Percentiles rank a stretch among this genome's conserved stretches.
These are phyloP conservation scores for Lacerta viridis DNA, from an alignment of 2,797 vertebrate species.

Conservation along the genomic window DNA sequence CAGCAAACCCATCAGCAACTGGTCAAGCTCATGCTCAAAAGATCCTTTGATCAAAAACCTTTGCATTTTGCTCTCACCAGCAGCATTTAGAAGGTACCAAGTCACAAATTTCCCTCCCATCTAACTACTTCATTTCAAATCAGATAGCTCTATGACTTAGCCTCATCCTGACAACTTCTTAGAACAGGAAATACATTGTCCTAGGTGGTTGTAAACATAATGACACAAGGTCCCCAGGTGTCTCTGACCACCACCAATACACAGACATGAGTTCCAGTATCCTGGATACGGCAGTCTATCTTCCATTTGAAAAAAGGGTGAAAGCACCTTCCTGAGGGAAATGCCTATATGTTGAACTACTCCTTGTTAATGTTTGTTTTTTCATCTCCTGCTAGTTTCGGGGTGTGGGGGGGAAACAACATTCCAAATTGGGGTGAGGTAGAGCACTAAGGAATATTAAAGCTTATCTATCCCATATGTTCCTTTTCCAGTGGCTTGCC, in stretches of 20 bases:
- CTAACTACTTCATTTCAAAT: slow-evolving; percentile 51
- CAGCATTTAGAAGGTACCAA: slow-evolving; percentile 55
- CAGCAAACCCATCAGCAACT: slow-evolving; percentile 57
- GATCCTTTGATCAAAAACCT: slow-evolving; percentile 63
- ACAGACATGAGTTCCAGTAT: slow-evolving; percentile 13
- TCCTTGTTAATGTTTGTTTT: not conserved
- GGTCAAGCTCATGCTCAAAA: slow-evolving; percentile 63
- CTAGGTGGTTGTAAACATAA: slow-evolving; percentile 22
- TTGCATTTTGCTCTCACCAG: slow-evolving; percentile 56
- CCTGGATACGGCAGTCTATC: not conserved
- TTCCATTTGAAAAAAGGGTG: not conserved
- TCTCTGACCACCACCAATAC: rapidly evolving
- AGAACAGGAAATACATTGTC: not conserved
- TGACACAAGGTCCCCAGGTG: not conserved
- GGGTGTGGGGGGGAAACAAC: too few species aligned
- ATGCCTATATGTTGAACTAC: not conserved
- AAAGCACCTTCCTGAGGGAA: not conserved
- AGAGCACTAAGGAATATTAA: not conserved
- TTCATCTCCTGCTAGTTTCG: too few species aligned
- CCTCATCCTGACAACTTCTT: not conserved
- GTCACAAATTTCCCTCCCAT: slow-evolving; percentile 41
- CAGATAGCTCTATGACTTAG: slow-evolving; percentile 38
- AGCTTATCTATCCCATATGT: not conserved
- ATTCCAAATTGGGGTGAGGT: not conserved
- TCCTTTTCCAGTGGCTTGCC: not conserved